Percentiles rank a stretch among this genome's conserved stretches.
These are phyloP conservation scores for Leucoptera coffeella DNA, from an alignment of 2,888 invertebrate genomes.

Conservation along the genomic window DNA sequence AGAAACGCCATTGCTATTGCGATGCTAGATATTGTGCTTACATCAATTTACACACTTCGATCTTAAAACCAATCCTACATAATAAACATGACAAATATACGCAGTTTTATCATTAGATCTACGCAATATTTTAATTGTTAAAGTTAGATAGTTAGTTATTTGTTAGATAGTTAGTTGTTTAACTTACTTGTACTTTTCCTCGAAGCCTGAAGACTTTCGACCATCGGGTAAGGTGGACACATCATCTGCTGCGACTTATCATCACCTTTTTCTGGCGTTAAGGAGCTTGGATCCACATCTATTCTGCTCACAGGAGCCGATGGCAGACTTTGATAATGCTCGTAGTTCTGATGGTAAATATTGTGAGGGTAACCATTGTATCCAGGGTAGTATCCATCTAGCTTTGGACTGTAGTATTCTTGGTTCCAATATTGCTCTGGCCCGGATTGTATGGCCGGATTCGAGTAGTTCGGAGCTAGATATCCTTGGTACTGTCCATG, in stretches of 20 bases:
- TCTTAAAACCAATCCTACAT: too few relatives aligned
- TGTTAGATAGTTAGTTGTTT: too few relatives aligned
- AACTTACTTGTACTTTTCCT: conserved; percentile 32
- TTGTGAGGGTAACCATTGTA: conserved; percentile 33
- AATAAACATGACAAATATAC: conserved; percentile 1
- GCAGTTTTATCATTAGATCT: too few relatives aligned
- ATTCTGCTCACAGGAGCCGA: too few relatives aligned
- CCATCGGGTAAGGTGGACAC: conserved; percentile 3
- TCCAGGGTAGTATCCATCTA: conserved; percentile 31
- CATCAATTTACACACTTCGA: too few relatives aligned
- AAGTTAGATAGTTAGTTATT: too few relatives aligned
- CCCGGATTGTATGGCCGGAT: conserved; percentile 19
- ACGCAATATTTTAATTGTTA: too few relatives aligned
- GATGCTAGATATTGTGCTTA: too few relatives aligned
- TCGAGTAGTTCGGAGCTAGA: conserved; percentile 22
- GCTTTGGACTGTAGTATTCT: conserved; percentile 28
- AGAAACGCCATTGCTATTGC: too few relatives aligned
- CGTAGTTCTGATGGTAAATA: conserved; percentile 27
- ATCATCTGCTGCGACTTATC: neutral
- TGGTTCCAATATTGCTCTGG: conserved; percentile 29
- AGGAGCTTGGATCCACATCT: too few relatives aligned
- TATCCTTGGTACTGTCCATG: conserved; percentile 29
- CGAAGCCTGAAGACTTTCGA: conserved; percentile 11
- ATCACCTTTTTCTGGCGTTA: too few relatives aligned
- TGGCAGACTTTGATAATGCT: conserved; percentile 18